Evolutionary conservation across 2,888 invertebrate species (phyloP).

Genomic region (Metellina segmentata): DNA sequence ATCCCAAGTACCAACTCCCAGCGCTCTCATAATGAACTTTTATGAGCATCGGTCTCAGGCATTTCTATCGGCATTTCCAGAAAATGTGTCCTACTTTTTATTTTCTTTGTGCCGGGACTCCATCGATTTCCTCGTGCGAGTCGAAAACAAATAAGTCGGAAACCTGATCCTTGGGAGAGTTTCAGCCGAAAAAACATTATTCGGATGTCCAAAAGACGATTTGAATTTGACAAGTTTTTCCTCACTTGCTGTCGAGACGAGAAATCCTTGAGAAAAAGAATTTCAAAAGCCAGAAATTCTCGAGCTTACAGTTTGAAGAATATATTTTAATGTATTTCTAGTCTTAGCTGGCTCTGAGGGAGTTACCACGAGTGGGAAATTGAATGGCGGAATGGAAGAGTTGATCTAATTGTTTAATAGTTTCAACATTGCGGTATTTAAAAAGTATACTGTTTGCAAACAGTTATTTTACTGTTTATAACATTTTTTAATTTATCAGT

Average conservation of each 20-base stretch:
- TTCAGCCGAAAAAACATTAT: conserved; percentile 14
- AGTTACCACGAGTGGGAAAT: too few species aligned
- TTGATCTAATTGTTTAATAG: too few species aligned
- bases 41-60: conserved; percentile 10
- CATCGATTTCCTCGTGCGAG: conserved; percentile 59
- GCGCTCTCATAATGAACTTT: conserved; percentile 21
- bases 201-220: conserved; percentile 35
- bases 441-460: too few species aligned
- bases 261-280: too few species aligned
- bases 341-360: too few species aligned
- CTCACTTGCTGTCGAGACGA: neutral
- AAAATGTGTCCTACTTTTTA: conserved; percentile 54
- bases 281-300: too few species aligned
- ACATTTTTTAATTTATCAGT: too few species aligned
- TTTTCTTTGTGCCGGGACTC: conserved; percentile 14
- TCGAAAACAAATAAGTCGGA: conserved; percentile 51
- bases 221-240: conserved; percentile 7
- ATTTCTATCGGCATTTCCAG: conserved; percentile 48
- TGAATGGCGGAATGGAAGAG: too few species aligned
- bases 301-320: too few species aligned
- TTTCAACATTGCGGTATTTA: too few species aligned
- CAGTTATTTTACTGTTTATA: too few species aligned
- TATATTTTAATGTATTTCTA: too few species aligned
- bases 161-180: conserved; percentile 20
- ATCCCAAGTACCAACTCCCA: neutral